phyloP scores from a whole-genome alignment of 1,140 invertebrate genomes.

The Lucilia sericata region DNA sequence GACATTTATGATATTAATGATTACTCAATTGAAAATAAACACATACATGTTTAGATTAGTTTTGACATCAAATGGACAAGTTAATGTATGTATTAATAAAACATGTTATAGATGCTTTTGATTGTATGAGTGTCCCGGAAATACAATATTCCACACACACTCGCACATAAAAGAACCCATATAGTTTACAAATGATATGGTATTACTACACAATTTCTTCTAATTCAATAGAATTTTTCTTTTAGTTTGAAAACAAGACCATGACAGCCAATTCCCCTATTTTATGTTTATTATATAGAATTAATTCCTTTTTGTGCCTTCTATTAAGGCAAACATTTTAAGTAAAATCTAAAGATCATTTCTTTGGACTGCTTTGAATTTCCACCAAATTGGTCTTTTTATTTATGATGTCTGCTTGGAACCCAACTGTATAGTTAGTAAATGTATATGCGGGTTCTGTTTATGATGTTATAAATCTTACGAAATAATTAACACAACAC shows the following conservation, averaged over 20 bases:
- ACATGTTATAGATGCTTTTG: background rate
- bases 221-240: too few species aligned
- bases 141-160: background rate
- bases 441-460: background rate
- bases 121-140: background rate
- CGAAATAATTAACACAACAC: background rate
- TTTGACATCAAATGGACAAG: slow-evolving; percentile 29
- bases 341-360: background rate
- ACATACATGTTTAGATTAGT: slow-evolving; percentile 20
- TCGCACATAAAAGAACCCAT: background rate
- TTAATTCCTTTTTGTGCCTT: background rate
- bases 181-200: background rate
- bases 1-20: slow-evolving; percentile 21
- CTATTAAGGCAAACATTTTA: background rate
- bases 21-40: slow-evolving; percentile 22
- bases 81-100: slow-evolving; percentile 18
- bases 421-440: background rate
- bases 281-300: background rate
- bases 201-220: background rate
- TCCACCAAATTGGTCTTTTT: background rate
- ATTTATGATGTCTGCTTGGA: background rate
- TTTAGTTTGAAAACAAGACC: background rate
- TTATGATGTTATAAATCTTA: slow-evolving; percentile 11
- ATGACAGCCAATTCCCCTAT: background rate
- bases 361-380: background rate